These are phyloP conservation scores for Oryzias dopingdopingensis DNA, from an alignment of 2,797 vertebrate species.

Conservation along the genomic window DNA sequence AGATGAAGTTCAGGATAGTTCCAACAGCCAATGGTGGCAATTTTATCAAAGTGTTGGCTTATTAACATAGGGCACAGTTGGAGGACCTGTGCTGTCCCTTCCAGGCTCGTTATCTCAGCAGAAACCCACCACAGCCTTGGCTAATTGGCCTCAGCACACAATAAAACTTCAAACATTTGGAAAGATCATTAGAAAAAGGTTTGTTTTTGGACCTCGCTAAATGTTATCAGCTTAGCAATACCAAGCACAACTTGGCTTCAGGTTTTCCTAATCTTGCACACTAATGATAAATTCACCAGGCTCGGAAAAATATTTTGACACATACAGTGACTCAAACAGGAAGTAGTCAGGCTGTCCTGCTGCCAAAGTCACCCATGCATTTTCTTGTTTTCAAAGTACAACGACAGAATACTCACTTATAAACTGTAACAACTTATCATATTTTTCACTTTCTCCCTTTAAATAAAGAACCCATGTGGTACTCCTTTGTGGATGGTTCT, in stretches of 20 bases:
- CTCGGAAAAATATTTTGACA: conserved; percentile 9
- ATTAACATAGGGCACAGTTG: conserved; percentile 59
- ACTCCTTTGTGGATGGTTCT: no score
- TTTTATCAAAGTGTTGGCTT: conserved; percentile 68
- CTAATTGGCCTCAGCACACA: conserved; percentile 56
- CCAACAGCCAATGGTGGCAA: conserved; percentile 55
- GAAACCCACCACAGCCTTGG: conserved; percentile 37
- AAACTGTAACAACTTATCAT: no score
- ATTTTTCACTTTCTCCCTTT: no score
- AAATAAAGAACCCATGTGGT: no score
- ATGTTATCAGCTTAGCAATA: conserved; percentile 22
- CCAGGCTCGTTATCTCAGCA: conserved; percentile 55
- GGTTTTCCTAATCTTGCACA: conserved; percentile 26
- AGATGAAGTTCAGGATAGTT: conserved; percentile 55
- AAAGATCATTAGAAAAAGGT: conserved; percentile 46
- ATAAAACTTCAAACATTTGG: conserved; percentile 45
- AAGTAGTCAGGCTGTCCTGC: conserved; percentile 1
- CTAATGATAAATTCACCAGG: conserved; percentile 19
- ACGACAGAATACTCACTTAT: no score
- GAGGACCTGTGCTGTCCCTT: conserved; percentile 47
- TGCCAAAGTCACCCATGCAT: no score
- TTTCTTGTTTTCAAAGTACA: no score
- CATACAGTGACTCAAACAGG: conserved; percentile 9
- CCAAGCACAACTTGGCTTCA: conserved; percentile 29
- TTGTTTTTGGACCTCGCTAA: conserved; percentile 36